Evolutionary conservation across 2,113 vertebrate species (phyloP).

Genomic region (Anas platyrhynchos): DNA sequence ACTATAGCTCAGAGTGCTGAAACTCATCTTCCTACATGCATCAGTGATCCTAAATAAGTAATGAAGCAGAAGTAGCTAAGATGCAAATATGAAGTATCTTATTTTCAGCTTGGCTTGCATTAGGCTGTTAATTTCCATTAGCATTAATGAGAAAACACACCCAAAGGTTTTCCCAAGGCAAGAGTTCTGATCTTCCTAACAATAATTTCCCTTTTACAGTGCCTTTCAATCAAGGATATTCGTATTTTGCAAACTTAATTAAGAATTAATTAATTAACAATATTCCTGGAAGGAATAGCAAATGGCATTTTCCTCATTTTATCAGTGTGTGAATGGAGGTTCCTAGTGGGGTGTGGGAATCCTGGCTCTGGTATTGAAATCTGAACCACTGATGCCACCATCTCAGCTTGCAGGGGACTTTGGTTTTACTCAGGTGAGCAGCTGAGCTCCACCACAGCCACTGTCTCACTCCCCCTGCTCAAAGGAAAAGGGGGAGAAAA

Average conservation of each 20-base stretch:
- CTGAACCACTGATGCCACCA: neutral
- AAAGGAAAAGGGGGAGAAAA: no score
- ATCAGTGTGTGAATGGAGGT: neutral
- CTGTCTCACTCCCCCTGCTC: no score
- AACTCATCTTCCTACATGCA: neutral
- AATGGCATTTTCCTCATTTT: neutral
- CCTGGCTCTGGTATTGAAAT: neutral
- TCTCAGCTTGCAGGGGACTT: neutral
- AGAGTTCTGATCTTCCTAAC: constrained; percentile 37
- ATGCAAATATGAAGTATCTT: constrained; percentile 45
- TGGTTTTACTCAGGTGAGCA: no score
- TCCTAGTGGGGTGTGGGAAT: neutral
- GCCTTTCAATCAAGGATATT: constrained; percentile 36
- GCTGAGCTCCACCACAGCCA: no score
- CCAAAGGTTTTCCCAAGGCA: constrained; percentile 34
- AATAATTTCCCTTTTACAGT: constrained; percentile 29
- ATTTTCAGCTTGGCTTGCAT: constrained; percentile 46
- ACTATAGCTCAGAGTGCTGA: neutral
- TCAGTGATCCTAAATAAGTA: constrained; percentile 20
- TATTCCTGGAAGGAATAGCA: constrained; percentile 9
- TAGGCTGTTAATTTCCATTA: constrained; percentile 58
- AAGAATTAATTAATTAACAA: constrained; percentile 51
- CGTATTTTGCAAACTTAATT: constrained; percentile 67
- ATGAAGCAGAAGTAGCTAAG: constrained; percentile 19
- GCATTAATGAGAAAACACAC: constrained; percentile 48